These are phyloP conservation scores for Apocrypta bakeri DNA, from an alignment of 1,140 invertebrate genomes.

Conservation along the genomic window DNA sequence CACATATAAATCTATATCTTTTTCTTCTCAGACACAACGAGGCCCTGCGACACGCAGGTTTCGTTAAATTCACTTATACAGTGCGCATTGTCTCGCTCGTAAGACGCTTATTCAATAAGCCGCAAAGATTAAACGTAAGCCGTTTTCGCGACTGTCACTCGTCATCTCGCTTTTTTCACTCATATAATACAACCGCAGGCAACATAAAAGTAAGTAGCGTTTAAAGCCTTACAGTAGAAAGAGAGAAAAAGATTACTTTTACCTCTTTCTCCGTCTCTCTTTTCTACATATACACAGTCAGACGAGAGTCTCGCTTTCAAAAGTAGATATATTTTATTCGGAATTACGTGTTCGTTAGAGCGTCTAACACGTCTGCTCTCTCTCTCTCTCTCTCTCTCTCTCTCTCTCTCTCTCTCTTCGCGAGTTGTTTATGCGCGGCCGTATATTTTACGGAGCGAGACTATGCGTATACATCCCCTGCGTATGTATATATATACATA, in stretches of 20 bases:
- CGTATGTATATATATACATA: neutral
- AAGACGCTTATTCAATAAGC: constrained; percentile 28
- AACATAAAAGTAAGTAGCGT: constrained; percentile 9
- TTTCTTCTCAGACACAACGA: too few relatives aligned
- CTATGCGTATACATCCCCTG: neutral
- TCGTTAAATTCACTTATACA: too few relatives aligned
- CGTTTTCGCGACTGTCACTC: constrained; percentile 1
- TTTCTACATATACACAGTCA: too few relatives aligned
- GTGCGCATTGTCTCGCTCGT: neutral
- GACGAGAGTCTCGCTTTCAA: neutral
- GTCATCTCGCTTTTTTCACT: neutral
- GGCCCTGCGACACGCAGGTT: too few relatives aligned
- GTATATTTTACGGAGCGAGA: constrained; percentile 62
- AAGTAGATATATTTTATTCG: constrained; percentile 60
- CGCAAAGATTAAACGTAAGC: neutral
- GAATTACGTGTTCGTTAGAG: constrained; percentile 69
- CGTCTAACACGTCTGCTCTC: constrained; percentile 66
- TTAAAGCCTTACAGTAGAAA: neutral
- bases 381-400: constrained; percentile 13
- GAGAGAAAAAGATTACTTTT: neutral
- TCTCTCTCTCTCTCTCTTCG: constrained; percentile 24
- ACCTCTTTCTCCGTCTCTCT: neutral
- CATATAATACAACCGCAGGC: neutral
- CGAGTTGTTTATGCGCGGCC: constrained; percentile 70
- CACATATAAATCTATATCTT: too few relatives aligned